phyloP scores from a whole-genome alignment of 2,888 invertebrate genomes.

The Meta bourneti region DNA sequence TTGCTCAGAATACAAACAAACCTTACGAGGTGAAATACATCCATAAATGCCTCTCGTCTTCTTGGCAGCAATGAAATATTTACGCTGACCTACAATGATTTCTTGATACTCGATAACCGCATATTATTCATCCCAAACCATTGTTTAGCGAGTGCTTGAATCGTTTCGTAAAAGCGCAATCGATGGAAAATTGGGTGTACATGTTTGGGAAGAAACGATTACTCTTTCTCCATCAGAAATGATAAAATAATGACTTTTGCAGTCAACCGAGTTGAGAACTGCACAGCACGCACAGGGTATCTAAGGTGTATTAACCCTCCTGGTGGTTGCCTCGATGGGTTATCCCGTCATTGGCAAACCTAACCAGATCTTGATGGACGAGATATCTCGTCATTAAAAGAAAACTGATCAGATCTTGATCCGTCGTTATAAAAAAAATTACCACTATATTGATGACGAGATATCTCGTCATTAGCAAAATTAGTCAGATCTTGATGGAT shows the following conservation, averaged over 20 bases:
- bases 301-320: too few relatives aligned
- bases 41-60: background rate
- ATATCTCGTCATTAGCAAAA: too few relatives aligned
- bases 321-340: too few relatives aligned
- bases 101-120: constrained; percentile 10
- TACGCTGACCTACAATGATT: constrained; percentile 29
- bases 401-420: too few relatives aligned
- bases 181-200: constrained; percentile 1
- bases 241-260: background rate
- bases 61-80: constrained; percentile 25
- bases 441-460: too few relatives aligned
- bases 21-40: background rate
- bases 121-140: constrained; percentile 25
- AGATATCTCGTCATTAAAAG: too few relatives aligned
- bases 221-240: background rate
- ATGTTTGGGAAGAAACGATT: constrained; percentile 32
- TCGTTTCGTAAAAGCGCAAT: constrained; percentile 12
- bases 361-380: too few relatives aligned
- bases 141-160: constrained; percentile 24
- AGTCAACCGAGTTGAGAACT: too few relatives aligned
- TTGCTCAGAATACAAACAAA: background rate
- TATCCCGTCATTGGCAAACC: too few relatives aligned
- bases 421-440: too few relatives aligned
- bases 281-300: too few relatives aligned
- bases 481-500: too few relatives aligned